Percentiles rank a stretch among this genome's conserved stretches.
Evolutionary conservation across 1,140 invertebrate genomes (phyloP).

Genomic region (Myzus persicae): DNA sequence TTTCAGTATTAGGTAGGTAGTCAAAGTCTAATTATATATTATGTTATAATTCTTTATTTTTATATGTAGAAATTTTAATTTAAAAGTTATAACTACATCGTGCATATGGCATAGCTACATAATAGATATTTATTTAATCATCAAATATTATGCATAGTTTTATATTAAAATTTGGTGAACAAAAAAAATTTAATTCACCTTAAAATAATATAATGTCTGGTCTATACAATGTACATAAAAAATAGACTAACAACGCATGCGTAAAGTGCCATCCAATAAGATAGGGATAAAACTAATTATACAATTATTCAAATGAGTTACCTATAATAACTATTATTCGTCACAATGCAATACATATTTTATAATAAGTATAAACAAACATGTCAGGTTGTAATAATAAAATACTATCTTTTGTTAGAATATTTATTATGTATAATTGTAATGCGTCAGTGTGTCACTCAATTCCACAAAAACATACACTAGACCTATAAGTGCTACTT

Average conservation of each 20-base stretch:
- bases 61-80: not conserved
- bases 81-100: not conserved
- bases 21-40: not conserved
- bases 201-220: not conserved
- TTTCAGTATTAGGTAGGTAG: not conserved
- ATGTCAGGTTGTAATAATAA: not conserved
- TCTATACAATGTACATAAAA: not conserved
- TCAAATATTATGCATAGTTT: not conserved
- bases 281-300: not conserved
- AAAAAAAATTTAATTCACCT: not conserved
- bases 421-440: not conserved
- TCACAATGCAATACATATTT: not conserved
- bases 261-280: not conserved
- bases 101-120: not conserved
- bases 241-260: not conserved
- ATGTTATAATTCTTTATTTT: not conserved
- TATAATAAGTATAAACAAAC: not conserved
- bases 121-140: not conserved
- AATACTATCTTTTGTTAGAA: not conserved
- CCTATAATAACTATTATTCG: not conserved
- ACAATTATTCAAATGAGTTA: not conserved
- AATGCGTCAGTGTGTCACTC: not conserved
- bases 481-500: not conserved
- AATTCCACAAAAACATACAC: not conserved
- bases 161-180: not conserved